These are phyloP conservation scores for Philopedon plagiatum DNA, from an alignment of 2,888 invertebrate genomes.

Conservation along the genomic window DNA sequence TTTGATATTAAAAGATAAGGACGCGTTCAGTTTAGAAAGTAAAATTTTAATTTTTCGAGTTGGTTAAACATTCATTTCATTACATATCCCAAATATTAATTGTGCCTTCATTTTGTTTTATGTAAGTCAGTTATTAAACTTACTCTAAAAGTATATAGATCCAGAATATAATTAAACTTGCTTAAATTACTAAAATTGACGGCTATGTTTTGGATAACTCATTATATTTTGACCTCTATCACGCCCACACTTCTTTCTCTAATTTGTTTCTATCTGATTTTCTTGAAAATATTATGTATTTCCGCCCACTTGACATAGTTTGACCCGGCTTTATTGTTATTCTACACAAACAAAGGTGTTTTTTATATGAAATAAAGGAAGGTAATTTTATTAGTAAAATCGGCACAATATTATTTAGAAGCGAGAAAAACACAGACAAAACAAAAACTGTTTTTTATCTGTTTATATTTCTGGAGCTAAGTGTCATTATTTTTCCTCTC, in stretches of 20 bases:
- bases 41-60: too few relatives aligned
- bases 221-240: not conserved
- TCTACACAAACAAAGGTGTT: not conserved
- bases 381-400: not conserved
- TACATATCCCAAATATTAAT: too few relatives aligned
- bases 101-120: too few relatives aligned
- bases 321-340: not conserved
- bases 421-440: not conserved
- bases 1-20: too few relatives aligned
- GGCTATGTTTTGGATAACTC: not conserved
- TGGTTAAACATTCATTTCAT: too few relatives aligned
- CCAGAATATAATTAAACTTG: too few relatives aligned
- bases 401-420: not conserved
- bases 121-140: too few relatives aligned
- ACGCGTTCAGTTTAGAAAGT: too few relatives aligned
- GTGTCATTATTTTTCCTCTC: not conserved
- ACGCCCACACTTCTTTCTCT: not conserved
- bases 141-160: too few relatives aligned
- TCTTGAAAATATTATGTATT: not conserved
- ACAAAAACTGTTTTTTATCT: not conserved
- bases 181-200: too few relatives aligned
- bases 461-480: not conserved
- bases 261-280: not conserved
- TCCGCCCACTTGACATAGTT: not conserved
- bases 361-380: not conserved